Base-by-base conservation (phyloP, 2,113 vertebrate species). In the Melanostigma gelatinosum region DNA sequence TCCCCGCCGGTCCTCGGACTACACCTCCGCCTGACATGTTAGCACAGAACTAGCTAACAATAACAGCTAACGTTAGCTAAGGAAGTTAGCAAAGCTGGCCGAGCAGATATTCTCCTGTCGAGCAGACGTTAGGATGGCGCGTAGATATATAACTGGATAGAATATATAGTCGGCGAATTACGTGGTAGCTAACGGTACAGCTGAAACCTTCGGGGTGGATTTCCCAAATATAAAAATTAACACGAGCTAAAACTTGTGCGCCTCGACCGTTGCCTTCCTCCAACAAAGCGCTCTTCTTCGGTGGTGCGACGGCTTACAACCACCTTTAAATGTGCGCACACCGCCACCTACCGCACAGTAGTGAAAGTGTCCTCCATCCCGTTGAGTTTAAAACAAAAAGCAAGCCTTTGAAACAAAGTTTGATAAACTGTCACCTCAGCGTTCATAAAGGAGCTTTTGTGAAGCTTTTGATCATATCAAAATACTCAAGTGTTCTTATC, bases 1-100 rank as follows among this genome's bases (percentile, higher is more conserved):
- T 99, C 60, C 98, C 98, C 18, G 97, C 96, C 20, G 97, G 97
- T 91, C 97, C 97, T 82, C 97, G 96, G 54, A 98, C 95, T 81
- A 98, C 94, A 91, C 97, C 96, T 84, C 95, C 95, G 18, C 96
- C 96, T 75, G 97, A 97, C 97, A 97, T 97, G 75, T 62, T 90
- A 54, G 54, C 84, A 74, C 72, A 69, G 66, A 70, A 8, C 48
- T 18, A 74, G 82, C 72, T 46, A 77, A 11, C 34, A 42, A 13
- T 36, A 85, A 38, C 54, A 29, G 27, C 8, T 34, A n/a, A n/a
- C n/a, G n/a, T n/a, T n/a, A 69, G 66, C 66, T 69, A n/a, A 27
- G 55, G 64, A 77, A 87, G 58, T 84, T 80, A 88, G 83, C 87
- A 62, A 34, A 3, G 18, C 29, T 3, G 44, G 81, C 79, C 71